phyloP scores from a whole-genome alignment of 2,888 invertebrate species.

The Cerastoderma edule region DNA sequence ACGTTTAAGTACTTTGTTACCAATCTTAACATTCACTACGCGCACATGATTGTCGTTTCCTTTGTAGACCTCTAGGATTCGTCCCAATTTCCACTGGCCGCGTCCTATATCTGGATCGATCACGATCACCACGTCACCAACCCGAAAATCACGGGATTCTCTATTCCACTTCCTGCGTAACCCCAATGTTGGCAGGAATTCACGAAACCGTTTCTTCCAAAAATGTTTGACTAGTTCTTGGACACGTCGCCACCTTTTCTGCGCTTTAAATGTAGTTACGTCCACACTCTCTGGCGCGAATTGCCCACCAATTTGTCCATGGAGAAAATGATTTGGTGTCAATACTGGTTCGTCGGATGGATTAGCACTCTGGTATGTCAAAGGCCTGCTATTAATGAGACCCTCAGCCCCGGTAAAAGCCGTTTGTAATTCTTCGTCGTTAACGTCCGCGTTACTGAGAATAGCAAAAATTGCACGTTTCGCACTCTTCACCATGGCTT shows the following conservation, averaged over 20 bases:
- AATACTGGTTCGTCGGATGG: constrained; percentile 24
- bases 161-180: constrained; percentile 37
- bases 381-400: constrained; percentile 25
- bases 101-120: constrained; percentile 38
- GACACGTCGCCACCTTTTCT: constrained; percentile 39
- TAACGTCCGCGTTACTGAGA: constrained; percentile 36
- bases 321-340: constrained; percentile 29
- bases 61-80: constrained; percentile 31
- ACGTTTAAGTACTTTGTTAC: constrained; percentile 7
- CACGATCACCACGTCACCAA: too few relatives aligned
- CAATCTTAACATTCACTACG: constrained; percentile 21
- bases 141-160: constrained; percentile 24
- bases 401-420: constrained; percentile 26
- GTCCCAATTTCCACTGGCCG: constrained; percentile 46
- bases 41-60: constrained; percentile 41
- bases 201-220: constrained; percentile 41
- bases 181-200: constrained; percentile 30
- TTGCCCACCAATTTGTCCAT: constrained; percentile 44
- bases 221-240: constrained; percentile 52
- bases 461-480: constrained; percentile 30
- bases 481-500: constrained; percentile 48
- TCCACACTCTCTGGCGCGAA: constrained; percentile 47
- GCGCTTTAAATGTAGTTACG: constrained; percentile 5
- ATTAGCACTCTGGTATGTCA: constrained; percentile 30
- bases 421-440: constrained; percentile 41